A percentile compares a stretch with the other conserved stretches of the same genome.
Evolutionary conservation across 1,140 invertebrate genomes (phyloP).

Genomic region (Heliconius nattereri): DNA sequence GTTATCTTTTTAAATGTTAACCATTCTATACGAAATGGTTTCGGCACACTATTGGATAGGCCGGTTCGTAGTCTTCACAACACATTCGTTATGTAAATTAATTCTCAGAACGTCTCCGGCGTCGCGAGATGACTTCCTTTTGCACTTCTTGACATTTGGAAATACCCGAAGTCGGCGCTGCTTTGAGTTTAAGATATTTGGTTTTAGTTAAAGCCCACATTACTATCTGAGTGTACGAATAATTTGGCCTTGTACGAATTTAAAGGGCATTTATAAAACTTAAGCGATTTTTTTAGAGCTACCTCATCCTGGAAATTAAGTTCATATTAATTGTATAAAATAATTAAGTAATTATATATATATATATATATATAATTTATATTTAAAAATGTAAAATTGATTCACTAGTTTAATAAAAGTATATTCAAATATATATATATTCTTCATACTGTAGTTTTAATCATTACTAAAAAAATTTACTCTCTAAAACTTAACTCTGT

Average conservation of each 20-base stretch:
- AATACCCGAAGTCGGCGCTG: constrained; percentile 46
- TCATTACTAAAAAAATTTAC: too few relatives aligned
- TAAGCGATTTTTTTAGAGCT: too few relatives aligned
- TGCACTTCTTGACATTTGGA: constrained; percentile 58
- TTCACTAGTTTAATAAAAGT: too few relatives aligned
- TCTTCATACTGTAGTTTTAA: too few relatives aligned
- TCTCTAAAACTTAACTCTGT: too few relatives aligned
- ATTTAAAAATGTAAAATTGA: too few relatives aligned
- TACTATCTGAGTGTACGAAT: background rate
- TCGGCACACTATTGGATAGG: background rate
- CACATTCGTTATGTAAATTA: constrained; percentile 68
- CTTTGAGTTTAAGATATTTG: constrained; percentile 11
- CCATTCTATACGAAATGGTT: background rate
- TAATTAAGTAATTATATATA: too few relatives aligned
- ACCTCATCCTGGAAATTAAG: too few relatives aligned
- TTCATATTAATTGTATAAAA: too few relatives aligned
- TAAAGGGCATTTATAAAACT: too few relatives aligned
- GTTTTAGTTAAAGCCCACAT: background rate
- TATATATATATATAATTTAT: too few relatives aligned
- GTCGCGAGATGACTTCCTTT: constrained; percentile 59
- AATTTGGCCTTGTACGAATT: background rate
- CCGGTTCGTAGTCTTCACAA: constrained; percentile 5
- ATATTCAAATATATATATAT: too few relatives aligned
- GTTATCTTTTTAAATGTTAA: background rate
- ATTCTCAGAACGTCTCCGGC: constrained; percentile 65